Conservation (phyloP, 2,888 invertebrate species). For the Erebia ligea region DNA sequence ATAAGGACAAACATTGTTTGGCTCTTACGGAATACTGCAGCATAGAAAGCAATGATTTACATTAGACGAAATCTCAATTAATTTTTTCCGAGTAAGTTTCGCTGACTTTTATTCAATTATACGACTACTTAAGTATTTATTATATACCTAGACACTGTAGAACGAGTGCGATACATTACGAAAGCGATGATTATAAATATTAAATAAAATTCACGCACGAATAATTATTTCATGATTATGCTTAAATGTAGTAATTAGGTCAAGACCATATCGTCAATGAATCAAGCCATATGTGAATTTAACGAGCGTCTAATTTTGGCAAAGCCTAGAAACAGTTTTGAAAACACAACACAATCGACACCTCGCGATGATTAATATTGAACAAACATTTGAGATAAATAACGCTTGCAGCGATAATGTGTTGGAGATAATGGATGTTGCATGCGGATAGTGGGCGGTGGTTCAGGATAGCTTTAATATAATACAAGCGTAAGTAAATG, state of each 20-base stretch:
- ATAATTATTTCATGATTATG: background rate
- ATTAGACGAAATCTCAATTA: background rate
- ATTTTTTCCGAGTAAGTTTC: too few species aligned
- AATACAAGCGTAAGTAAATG: constrained; percentile 41
- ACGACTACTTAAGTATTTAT: too few species aligned
- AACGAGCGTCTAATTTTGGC: constrained; percentile 8
- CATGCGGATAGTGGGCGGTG: constrained; percentile 40
- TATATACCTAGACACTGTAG: too few species aligned
- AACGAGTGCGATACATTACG: too few species aligned
- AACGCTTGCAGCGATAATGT: constrained; percentile 32
- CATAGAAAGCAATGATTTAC: background rate
- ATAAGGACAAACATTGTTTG: background rate
- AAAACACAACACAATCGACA: background rate
- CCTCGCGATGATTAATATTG: constrained; percentile 5
- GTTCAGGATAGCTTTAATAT: constrained; percentile 34
- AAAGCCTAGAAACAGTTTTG: background rate
- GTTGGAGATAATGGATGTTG: constrained; percentile 38
- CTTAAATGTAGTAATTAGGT: background rate
- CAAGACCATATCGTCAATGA: constrained; percentile 14
- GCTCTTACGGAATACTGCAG: background rate
- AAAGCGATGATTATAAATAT: too few species aligned
- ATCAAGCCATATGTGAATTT: constrained; percentile 5
- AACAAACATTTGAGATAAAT: constrained; percentile 18
- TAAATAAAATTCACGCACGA: background rate
- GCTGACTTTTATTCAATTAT: too few species aligned